Evolutionary conservation across 30 jellyfish, hydroid and myxozoan genomes (phyloP), one percentile per base, ranked within the genome.

Genomic region (Aurelia aurita): DNA sequence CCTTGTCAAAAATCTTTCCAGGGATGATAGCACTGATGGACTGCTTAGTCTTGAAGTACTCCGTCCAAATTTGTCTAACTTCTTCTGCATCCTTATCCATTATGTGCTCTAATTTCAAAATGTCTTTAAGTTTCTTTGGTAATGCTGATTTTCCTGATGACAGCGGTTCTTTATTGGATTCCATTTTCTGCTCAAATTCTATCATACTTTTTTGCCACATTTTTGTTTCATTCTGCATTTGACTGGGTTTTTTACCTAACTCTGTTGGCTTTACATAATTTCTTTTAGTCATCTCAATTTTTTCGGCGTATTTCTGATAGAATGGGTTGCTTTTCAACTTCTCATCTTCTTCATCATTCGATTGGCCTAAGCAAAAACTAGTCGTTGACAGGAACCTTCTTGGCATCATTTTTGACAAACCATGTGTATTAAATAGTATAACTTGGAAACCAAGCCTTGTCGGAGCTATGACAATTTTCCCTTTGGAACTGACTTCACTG

Each of bases 11-110:
- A 21, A 69, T 27, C 23, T 67, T 79, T 5, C 49, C 85, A 25
- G 98, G 94, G 18, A 91, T 91, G 11, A 91, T 89, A 58, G 96
- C 98, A 75, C 95, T 79, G 47, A 91, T 57, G 23, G 86, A 54
- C n/a, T 78, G 90, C 67, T 78, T 71, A 22, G 85, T 68, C 46
- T 91, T 86, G 61, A 85, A 91, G 73, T 85, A 79, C 51, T 86
- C 93, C 8, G 87, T 91, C 98, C 98, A 91, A 19, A 91, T 91
- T 26, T 70, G 74, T 7, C 89, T 80, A 57, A 90, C 85, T 58
- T 90, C 96, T 13, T 82, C 92, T 26, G 31, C 76, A 19, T 75
- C 21, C 58, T 82, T 90, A 59, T 58, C 86, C 32, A 32, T 45
- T 8, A 90, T 47, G 31, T 82, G 77, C 23, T 90, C 89, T 47